phyloP scores from a whole-genome alignment of 2,888 invertebrate genomes.

The Caradrina kadenii region DNA sequence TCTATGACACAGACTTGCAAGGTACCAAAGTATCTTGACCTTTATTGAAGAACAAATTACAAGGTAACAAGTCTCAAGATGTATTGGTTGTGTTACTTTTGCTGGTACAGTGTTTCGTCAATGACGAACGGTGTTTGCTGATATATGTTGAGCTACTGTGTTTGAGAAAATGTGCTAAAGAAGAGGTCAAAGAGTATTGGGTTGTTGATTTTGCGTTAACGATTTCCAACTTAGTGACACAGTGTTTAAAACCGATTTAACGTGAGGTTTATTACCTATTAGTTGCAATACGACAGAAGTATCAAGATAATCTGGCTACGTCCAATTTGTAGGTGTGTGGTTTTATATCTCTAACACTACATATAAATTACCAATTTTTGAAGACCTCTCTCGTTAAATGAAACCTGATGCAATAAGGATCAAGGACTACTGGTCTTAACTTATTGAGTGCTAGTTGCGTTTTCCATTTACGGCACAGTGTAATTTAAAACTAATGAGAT shows the following conservation, averaged over 20 bases:
- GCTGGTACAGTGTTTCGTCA: slow-evolving; percentile 30
- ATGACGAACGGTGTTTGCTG: slow-evolving; percentile 31
- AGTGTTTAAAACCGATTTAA: slow-evolving; percentile 15
- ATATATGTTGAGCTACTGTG: slow-evolving; percentile 53
- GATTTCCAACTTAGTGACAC: slow-evolving; percentile 30
- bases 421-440: slow-evolving; percentile 17
- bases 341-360: background rate
- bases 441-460: slow-evolving; percentile 1
- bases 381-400: background rate
- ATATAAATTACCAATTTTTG: background rate
- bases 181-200: slow-evolving; percentile 41
- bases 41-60: slow-evolving; percentile 32
- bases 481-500: background rate
- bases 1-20: slow-evolving; percentile 57
- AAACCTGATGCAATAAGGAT: background rate
- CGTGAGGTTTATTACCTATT: background rate
- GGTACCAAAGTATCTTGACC: slow-evolving; percentile 39
- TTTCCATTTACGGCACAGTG: slow-evolving; percentile 31
- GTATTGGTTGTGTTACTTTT: slow-evolving; percentile 33
- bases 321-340: background rate
- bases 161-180: slow-evolving; percentile 17
- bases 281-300: background rate
- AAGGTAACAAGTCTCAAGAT: slow-evolving; percentile 49
- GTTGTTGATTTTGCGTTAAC: background rate
- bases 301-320: background rate